phyloP scores from a whole-genome alignment of 2,888 invertebrate species.

The Pantelozetes paolii region DNA sequence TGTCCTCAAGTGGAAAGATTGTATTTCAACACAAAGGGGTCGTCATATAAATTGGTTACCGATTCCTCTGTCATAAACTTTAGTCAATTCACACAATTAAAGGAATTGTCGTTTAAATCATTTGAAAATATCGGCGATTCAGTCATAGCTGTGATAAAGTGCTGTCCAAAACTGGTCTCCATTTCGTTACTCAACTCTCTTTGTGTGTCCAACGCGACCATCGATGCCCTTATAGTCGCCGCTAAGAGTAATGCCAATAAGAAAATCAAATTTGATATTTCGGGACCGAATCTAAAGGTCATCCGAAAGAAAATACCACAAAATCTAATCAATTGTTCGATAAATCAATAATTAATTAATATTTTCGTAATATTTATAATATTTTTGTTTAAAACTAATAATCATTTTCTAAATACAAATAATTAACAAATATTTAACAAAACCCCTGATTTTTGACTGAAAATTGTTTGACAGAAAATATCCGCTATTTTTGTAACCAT shows the following conservation, averaged over 20 bases:
- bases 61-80: neutral
- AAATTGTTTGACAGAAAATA: too few species aligned
- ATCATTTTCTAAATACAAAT: too few species aligned
- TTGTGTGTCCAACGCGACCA: neutral
- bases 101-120: neutral
- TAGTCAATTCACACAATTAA: neutral
- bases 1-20: constrained; percentile 20
- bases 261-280: neutral
- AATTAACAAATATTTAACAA: too few species aligned
- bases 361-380: too few species aligned
- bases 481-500: too few species aligned
- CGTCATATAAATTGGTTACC: neutral
- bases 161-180: neutral
- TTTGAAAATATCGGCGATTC: constrained; percentile 14
- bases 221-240: neutral
- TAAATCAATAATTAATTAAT: too few species aligned
- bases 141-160: neutral
- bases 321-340: too few species aligned
- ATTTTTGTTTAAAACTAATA: too few species aligned
- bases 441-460: too few species aligned
- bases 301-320: constrained; percentile 3
- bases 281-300: neutral
- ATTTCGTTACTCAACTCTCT: neutral
- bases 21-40: neutral
- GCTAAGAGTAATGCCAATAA: constrained; percentile 1